Base-by-base conservation (phyloP, 2,113 vertebrate species). In the Amazona guildingii region DNA sequence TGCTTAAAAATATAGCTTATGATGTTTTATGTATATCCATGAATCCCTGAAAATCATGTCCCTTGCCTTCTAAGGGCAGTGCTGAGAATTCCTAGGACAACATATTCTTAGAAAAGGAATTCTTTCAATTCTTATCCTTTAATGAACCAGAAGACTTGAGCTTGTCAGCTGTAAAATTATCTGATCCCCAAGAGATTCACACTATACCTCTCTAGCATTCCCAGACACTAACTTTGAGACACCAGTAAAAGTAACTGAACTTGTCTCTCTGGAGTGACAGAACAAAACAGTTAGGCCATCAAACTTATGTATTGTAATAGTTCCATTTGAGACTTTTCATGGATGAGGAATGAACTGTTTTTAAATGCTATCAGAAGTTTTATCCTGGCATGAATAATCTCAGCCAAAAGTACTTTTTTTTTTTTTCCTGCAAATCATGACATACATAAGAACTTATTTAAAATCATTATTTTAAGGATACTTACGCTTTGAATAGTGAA, bases 131-230 rank as follows among this genome's bases (percentile, higher is more conserved):
- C 75, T 79, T 72, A 41, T 43, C 57, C 73, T 92, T 91, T 84
- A 88, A 69, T 73, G 86, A 90, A 75, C 48, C 41, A 91, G 57
- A 91, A 90, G 52, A 69, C 63, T 73, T 91, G 62, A 90, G 69
- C 25, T 92, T 87, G 69, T 49, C 70, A 69, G 54, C 86, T 87
- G 44, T 82, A 88, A 89, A 91, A 88, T 92, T 91, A 49, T 57
- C 49, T 87, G 55, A 52, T 92, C 83, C 88, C 66, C 52, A 67
- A 81, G 51, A 49, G 75, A 25, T 87, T 95, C 59, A 49, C 57
- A 62, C 78, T 79, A 67, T 55, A 83, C 51, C 62, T 68, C 64
- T 86, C 41, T 54, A 77, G 54, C 49, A 75, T 92, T 90, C 83
- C 90, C 86, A 93, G 88, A 66, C 2, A 1, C 57, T 78, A 46